Evolutionary conservation across 2,888 invertebrate genomes (phyloP), one percentile per base, ranked within the genome.

Genomic region (Acanthacorydalis orientalis): DNA sequence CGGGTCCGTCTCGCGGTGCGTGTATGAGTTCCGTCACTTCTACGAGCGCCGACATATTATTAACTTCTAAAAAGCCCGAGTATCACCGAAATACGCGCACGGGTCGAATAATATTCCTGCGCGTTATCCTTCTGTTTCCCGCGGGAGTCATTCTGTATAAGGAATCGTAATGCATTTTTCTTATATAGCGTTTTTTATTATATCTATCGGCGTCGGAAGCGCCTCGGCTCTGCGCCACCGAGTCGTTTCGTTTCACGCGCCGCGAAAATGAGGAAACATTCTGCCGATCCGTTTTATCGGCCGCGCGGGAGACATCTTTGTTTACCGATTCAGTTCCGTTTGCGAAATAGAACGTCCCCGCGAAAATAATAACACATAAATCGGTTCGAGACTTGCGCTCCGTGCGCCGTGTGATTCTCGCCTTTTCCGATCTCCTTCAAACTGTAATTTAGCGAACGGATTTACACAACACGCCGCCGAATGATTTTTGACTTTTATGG

Each of bases 91-190:
- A 58, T 56, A 58, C 23, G 23, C 23, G 23, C 23, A 58, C 55
- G 58, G 57, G 58, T 56, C 58, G 57, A 63, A 62, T 62, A 61
- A 63, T 62, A 64, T 60, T 60, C 60, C 57, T 56, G 61, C 61
- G 62, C 61, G 62, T 62, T 63, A 61, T 60, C 59, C 60, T 54
- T 55, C 51, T 46, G 49, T 52, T 54, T 58, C 64, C 57, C 63
- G 40, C 15, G 64, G 62, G 65, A 54, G 54, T 60, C 64, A 64
- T 66, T 65, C 59, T 58, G 54, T 52, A 55, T 58, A 59, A 60
- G 62, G 58, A 65, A 63, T 65, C 62, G 65, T 65, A 66, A 66
- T 66, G 66, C 65, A 62, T 66, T 66, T 66, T 65, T 65, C 65
- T 65, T 66, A 66, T 65, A 65, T 61, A 64, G 62, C 60, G 60